A percentile compares a stretch with the other conserved stretches of the same genome.
Evolutionary conservation across 2,888 invertebrate genomes (phyloP).

Genomic region (Sabatieria punctata): DNA sequence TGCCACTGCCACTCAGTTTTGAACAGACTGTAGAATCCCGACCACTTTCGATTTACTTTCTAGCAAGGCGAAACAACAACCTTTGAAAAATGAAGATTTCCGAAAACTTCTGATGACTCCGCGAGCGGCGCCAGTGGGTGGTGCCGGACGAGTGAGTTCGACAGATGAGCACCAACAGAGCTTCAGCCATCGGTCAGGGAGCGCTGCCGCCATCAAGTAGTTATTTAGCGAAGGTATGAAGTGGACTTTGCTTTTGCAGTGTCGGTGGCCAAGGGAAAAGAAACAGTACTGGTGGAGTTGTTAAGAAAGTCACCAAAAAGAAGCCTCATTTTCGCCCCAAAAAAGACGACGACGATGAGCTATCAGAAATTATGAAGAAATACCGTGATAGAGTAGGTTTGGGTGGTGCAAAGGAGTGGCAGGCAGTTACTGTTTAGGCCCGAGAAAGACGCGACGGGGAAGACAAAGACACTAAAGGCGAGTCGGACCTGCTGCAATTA

Average conservation of each 20-base stretch:
- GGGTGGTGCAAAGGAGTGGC: constrained; percentile 13
- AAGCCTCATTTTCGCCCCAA: constrained; percentile 11
- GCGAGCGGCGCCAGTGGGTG: constrained; percentile 32
- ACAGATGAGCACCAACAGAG: neutral
- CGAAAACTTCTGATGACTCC: constrained; percentile 88
- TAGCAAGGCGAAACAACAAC: neutral
- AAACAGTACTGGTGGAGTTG: neutral
- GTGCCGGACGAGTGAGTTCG: neutral
- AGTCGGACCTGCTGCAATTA: constrained; percentile 54
- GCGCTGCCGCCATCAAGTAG: neutral
- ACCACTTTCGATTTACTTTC: neutral
- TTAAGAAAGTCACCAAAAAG: neutral
- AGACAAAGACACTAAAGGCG: too few relatives aligned
- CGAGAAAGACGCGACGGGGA: constrained; percentile 70
- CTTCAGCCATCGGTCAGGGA: neutral
- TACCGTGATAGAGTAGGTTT: constrained; percentile 34
- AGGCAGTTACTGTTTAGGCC: constrained; percentile 37
- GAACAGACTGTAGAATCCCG: too few relatives aligned
- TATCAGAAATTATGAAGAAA: constrained; percentile 24
- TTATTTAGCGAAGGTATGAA: neutral
- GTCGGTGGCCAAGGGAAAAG: neutral
- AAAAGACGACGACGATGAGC: constrained; percentile 22
- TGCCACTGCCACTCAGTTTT: too few relatives aligned
- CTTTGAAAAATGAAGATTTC: constrained; percentile 84
- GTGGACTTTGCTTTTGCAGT: neutral